Conservation (phyloP, 2,797 vertebrate species). For the Jordanella pulchra region DNA sequence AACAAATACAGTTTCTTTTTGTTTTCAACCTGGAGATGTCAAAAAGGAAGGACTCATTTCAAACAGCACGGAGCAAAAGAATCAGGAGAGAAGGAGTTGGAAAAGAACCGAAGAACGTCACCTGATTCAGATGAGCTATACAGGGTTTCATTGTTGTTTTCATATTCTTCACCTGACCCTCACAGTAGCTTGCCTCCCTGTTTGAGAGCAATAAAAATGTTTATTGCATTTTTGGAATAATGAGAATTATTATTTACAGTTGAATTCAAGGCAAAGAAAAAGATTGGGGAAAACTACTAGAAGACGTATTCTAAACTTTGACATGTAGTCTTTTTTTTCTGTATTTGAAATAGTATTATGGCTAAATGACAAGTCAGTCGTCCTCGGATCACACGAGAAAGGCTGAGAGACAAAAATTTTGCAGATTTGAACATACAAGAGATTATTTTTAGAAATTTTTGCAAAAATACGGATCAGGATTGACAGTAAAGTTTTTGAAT, state of each 20-base stretch:
- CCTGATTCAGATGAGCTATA: constrained; percentile 77
- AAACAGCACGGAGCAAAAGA: constrained; percentile 77
- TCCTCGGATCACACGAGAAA: constrained; percentile 24
- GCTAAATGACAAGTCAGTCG: constrained; percentile 28
- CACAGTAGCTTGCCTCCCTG: constrained; percentile 68
- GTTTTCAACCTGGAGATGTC: constrained; percentile 72
- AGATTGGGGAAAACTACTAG: constrained; percentile 43
- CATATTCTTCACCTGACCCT: constrained; percentile 56
- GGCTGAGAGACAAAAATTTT: constrained; percentile 18
- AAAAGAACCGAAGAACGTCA: constrained; percentile 66
- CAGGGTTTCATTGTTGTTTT: constrained; percentile 61
- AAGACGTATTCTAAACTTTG: constrained; percentile 41
- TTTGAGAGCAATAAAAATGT: constrained; percentile 69
- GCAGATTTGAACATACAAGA: constrained; percentile 29
- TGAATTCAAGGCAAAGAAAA: constrained; percentile 51
- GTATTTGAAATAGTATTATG: constrained; percentile 36
- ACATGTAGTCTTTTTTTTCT: constrained; percentile 16
- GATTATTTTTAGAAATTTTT: constrained; percentile 19
- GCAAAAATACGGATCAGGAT: constrained; percentile 24
- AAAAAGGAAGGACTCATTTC: constrained; percentile 71
- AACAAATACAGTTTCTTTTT: constrained; percentile 55
- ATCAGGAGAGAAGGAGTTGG: constrained; percentile 59
- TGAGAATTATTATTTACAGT: constrained; percentile 71
- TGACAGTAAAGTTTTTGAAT: constrained; percentile 37
- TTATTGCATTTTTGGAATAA: constrained; percentile 77